Conservation (phyloP, 2,797 vertebrate species). For the Geotrypetes seraphini region DNA sequence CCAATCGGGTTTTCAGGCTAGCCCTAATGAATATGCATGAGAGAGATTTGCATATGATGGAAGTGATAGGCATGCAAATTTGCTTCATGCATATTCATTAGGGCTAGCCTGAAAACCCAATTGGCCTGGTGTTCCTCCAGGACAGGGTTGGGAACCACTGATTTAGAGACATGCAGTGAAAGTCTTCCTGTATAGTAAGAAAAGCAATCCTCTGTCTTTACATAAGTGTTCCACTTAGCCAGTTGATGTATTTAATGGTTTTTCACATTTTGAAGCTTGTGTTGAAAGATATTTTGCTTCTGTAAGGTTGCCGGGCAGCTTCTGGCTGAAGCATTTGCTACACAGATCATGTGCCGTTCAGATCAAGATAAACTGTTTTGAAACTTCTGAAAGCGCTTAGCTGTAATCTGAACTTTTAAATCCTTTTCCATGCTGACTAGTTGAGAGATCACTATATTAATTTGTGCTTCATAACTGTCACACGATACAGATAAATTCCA, state of each 20-base stretch:
- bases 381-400: constrained; percentile 16
- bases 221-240: background rate
- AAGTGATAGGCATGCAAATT: too few relatives aligned
- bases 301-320: constrained; percentile 25
- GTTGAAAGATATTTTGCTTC: constrained; percentile 27
- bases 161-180: too few relatives aligned
- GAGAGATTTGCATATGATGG: too few relatives aligned
- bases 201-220: background rate
- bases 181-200: background rate
- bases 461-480: constrained; percentile 48
- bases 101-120: too few relatives aligned
- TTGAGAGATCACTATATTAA: constrained; percentile 69
- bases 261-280: constrained; percentile 7
- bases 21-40: too few relatives aligned
- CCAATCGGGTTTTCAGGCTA: too few relatives aligned
- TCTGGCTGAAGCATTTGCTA: constrained; percentile 24
- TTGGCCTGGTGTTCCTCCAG: too few relatives aligned
- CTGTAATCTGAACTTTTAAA: constrained; percentile 52
- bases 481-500: constrained; percentile 61
- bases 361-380: constrained; percentile 23
- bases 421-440: constrained; percentile 50
- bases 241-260: background rate
- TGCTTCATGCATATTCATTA: too few relatives aligned
- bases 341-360: constrained; percentile 3
- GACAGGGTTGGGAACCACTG: too few relatives aligned